Percentiles rank a stretch among this genome's conserved stretches.
Conservation (phyloP, 2,113 vertebrate genomes). For the Conger conger region DNA sequence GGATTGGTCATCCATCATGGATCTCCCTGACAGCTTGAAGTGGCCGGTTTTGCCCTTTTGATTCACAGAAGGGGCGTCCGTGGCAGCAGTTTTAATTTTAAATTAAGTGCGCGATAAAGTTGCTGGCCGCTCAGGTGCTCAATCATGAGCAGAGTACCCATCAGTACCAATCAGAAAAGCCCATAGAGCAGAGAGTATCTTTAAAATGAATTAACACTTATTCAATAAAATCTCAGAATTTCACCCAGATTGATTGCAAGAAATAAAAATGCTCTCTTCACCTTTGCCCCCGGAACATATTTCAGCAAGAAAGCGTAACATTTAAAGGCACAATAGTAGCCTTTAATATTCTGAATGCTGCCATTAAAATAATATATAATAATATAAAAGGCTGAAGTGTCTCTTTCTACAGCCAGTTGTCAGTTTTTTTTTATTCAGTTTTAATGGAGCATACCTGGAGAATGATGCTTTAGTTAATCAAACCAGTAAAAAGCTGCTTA, state of each 20-base stretch:
- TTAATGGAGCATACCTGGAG: not conserved
- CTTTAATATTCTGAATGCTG: slow-evolving; percentile 57
- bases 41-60: slow-evolving; percentile 48
- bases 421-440: slow-evolving; percentile 16
- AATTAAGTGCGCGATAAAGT: slow-evolving; percentile 62
- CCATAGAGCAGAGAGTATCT: slow-evolving; percentile 43
- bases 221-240: slow-evolving; percentile 50
- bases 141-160: slow-evolving; percentile 53
- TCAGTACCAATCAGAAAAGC: slow-evolving; percentile 52
- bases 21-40: slow-evolving; percentile 48
- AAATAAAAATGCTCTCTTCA: slow-evolving; percentile 54
- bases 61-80: slow-evolving; percentile 51
- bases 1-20: slow-evolving; percentile 46
- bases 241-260: slow-evolving; percentile 51
- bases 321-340: slow-evolving; percentile 51
- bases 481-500: not conserved
- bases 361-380: slow-evolving; percentile 65
- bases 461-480: slow-evolving; percentile 4
- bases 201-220: slow-evolving; percentile 64
- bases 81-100: slow-evolving; percentile 63
- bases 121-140: slow-evolving; percentile 58
- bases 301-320: slow-evolving; percentile 51
- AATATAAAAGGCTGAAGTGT: slow-evolving; percentile 48
- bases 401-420: slow-evolving; percentile 33
- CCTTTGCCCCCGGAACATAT: slow-evolving; percentile 55